Evolutionary conservation across 2,888 invertebrate species (phyloP), one percentile per base, ranked within the genome.

Genomic region (Torymus texanus): DNA sequence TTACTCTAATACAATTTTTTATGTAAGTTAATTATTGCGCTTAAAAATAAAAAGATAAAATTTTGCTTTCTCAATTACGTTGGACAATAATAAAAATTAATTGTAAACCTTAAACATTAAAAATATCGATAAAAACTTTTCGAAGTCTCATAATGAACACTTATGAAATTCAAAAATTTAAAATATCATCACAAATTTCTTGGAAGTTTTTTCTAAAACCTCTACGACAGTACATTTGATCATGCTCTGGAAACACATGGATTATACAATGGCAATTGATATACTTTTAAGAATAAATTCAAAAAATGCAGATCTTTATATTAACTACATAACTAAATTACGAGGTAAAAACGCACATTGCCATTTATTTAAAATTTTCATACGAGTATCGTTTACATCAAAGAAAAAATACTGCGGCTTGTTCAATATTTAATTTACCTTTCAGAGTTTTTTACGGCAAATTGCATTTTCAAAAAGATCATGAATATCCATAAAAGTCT

Each of bases 381-480:
- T 16, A 66, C 13, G 76, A 78, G 78, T 81, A 76, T 73, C 65
- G 12, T 72, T 62, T 50, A 3, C n/a, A 50, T 62, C 14, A 53
- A 71, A 56, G 55, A 77, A 71, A 65, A 79, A 81, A 75, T 80
- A 81, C 74, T 80, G 77, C 13, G 50, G n/a, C 12, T 80, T 68
- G 8, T 67, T 50, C 24, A 68, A 68, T 41, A 56, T 63, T n/a
- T 55, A n/a, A 56, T 63, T n/a, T 55, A n/a, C 21, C 41, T 75
- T 50, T 55, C 50, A 62, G n/a, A 41, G 41, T 41, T 56, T 68
- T 58, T 63, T 50, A 53, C 82, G 83, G 84, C 83, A 85, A 85
- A 85, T 85, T 82, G 83, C 82, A 84, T 85, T 83, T 81, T 81
- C 16, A 67, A 78, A 66, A 68, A 63, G 51, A 70, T 55, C 65